phyloP scores from a whole-genome alignment of 2,888 invertebrate species.

The Acanthococcus lagerstroemiae region DNA sequence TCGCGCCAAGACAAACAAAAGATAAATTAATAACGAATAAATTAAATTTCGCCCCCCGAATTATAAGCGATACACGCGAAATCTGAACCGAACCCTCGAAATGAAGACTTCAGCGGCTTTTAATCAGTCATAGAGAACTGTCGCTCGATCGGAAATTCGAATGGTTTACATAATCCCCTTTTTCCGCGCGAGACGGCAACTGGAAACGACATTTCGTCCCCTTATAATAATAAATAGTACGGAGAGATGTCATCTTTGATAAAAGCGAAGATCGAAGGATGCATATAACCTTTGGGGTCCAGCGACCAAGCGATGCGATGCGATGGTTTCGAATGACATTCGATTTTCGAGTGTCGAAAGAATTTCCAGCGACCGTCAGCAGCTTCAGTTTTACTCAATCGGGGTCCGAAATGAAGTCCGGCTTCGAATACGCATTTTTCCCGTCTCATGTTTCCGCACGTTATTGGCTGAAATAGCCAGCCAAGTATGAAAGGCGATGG shows the following conservation, averaged over 20 bases:
- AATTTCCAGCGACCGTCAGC: not conserved
- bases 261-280: constrained; percentile 14
- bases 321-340: not conserved
- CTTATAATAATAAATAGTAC: constrained; percentile 29
- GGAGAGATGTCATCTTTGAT: constrained; percentile 28
- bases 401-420: too few species aligned
- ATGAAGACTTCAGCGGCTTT: constrained; percentile 6
- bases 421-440: too few species aligned
- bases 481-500: too few species aligned
- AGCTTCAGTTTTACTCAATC: not conserved
- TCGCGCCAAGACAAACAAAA: not conserved
- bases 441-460: too few species aligned
- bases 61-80: not conserved
- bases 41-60: not conserved
- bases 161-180: constrained; percentile 9
- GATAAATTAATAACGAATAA: not conserved
- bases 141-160: constrained; percentile 24
- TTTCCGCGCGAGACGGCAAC: constrained; percentile 7
- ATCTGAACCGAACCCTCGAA: not conserved
- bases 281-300: not conserved
- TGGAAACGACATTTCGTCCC: constrained; percentile 29
- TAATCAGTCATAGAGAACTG: constrained; percentile 26
- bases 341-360: not conserved
- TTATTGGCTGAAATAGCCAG: too few species aligned
- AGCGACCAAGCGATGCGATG: not conserved